Evolutionary conservation across 2,888 invertebrate species (phyloP), one percentile per base, ranked within the genome.

Genomic region (Cetonia aurata): DNA sequence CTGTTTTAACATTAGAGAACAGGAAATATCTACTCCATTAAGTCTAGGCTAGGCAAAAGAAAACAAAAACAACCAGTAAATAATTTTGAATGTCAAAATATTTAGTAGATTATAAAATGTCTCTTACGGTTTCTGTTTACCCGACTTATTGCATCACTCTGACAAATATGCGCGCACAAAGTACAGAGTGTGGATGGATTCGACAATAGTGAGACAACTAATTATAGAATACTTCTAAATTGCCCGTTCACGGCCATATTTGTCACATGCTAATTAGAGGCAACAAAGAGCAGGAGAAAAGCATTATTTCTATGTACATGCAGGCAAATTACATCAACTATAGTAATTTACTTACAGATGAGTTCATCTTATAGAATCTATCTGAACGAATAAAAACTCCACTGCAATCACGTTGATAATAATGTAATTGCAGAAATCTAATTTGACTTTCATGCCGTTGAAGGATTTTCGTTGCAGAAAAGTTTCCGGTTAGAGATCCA

Each of bases 141-240:
- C 57, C 25, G 25, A 25, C 25, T 25, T 25, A 41, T 57, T 57
- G 41, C 57, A 57, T 57, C 57, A 37, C 15, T 41, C 41, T 37
- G 31, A 17, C 41, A 57, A 41, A 41, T 17, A 17, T 10, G 41
- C 33, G 33, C 48, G 33, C n/a, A 33, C 17, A 19, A 37, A 13
- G 37, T 37, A 37, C 41, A 10, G 15, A 10, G 42, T 41, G 8
- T n/a, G 57, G 15, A 57, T 31, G 31, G 13, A 17, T 57, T 41
- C 17, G 31, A 41, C 9, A 57, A 57, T 57, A 37, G 33, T 37
- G 37, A 33, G n/a, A 56, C 37, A 1, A 57, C 57, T 41, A 15
- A 57, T 62, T 62, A 50, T 37, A 62, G 15, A 62, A 37, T n/a
- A 44, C 50, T 50, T 50, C 50, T 50, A 62, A 62, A 62, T 50